phyloP scores from a whole-genome alignment of 2,888 invertebrate genomes.

The Serripes groenlandicus region DNA sequence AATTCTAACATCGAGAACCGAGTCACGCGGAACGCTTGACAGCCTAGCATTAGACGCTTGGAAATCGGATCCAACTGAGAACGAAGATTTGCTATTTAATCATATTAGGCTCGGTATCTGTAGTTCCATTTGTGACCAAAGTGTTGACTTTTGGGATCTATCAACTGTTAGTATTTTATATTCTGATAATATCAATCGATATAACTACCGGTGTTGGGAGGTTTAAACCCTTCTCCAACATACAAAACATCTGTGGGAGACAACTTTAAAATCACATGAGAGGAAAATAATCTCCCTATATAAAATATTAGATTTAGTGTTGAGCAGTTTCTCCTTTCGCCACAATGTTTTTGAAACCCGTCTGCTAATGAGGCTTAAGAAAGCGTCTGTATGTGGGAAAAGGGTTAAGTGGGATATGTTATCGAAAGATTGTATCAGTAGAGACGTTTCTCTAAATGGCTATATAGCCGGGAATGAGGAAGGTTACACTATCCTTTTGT shows the following conservation, averaged over 20 bases:
- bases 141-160: slow-evolving; percentile 15
- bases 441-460: no score
- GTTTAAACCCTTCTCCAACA: no score
- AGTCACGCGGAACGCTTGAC: slow-evolving; percentile 54
- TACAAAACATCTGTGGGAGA: neutral
- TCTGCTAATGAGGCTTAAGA: neutral
- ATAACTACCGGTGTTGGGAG: no score
- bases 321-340: neutral
- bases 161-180: no score
- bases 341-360: neutral
- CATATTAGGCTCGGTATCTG: slow-evolving; percentile 23
- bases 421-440: no score
- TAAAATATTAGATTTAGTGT: no score
- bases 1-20: slow-evolving; percentile 55
- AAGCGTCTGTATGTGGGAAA: neutral
- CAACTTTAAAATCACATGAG: neutral
- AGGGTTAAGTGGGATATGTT: neutral
- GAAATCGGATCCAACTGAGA: slow-evolving; percentile 36
- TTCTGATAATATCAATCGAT: no score
- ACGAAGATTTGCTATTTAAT: slow-evolving; percentile 22
- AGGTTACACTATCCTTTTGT: no score
- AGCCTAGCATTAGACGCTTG: slow-evolving; percentile 34
- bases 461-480: no score
- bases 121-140: slow-evolving; percentile 27
- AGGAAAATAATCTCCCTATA: no score